Base-by-base conservation (phyloP, 2,113 vertebrate species). In the Tiliqua scincoides region DNA sequence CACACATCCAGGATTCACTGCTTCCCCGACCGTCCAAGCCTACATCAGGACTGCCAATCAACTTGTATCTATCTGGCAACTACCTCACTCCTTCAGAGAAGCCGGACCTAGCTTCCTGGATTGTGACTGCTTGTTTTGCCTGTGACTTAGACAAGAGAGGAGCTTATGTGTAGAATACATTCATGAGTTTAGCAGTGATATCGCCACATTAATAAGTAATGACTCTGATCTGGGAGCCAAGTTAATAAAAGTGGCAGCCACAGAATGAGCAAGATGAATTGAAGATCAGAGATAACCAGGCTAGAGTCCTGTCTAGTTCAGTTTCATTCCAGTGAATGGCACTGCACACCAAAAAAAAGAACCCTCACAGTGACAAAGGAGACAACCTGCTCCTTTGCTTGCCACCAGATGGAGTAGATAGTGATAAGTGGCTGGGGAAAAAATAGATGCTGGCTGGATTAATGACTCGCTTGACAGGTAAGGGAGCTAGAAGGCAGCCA, bases 131-230 rank as follows among this genome's bases (percentile, higher is more conserved):
- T 35, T 82, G 71, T 20, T 78, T 63, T 52, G 40, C 59, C 35
- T 10, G 9, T 18, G 32, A 73, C 48, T 59, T 68, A 40, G 27
- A 30, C 59, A 63, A n/a, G 32, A 72, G 57, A 63, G 43, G 37
- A 37, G 8, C 48, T 54, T 59, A 27, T 74, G 35, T 52, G 1
- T 75, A 32, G 37, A 79, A 79, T 75, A 68, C 52, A 68, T 75
- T 74, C 48, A 67, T 74, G n/a, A 79, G 62, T 59, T 78, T 68
- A 84, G 82, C 77, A 21, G 61, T 32, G 11, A 62, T 84, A 23
- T 74, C 6, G 15, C 59, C 30, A 20, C 59, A 80, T 85, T 81
- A 88, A 88, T 84, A 88, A 88, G 52, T 88, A 84, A 88, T 75
- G 87, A 65, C 48, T 54, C 52, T 84, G 32, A 62, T 72, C 83